Evolutionary conservation across 2,797 vertebrate genomes (phyloP), one percentile per base, ranked within the genome.

Genomic region (Acanthiza pusilla): DNA sequence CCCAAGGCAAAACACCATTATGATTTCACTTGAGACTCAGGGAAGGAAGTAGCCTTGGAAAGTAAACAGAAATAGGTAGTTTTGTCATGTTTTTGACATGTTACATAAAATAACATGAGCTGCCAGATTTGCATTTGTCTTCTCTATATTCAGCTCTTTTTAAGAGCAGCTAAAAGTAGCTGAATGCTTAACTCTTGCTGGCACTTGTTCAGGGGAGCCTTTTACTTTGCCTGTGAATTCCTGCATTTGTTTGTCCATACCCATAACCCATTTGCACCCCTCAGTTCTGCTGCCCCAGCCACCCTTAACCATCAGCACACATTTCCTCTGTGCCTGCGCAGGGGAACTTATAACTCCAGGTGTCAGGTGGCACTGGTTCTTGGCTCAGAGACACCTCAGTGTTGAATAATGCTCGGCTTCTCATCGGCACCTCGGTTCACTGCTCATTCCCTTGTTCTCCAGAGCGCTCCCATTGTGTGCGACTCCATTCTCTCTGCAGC

Each of bases 191-290:
- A 11, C 63, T 20, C 1, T 10, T 67, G 27, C 79, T 63, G 65
- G 32, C 12, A 4, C 15, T 43, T 62, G 13, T 40, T 73, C 7
- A 2, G 25, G 10, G 10, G 6, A 3, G n/a, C 23, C n/a, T 68
- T 86, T 34, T 7, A 5, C 36, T 45, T 55, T 40, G 4, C 11
- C 16, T 13, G 3, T 17, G 23, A 30, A 2, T 67, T 91, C 32
- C 13, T n/a, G 22, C 27, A 3, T 55, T 36, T 50, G 30, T 60
- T 60, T 73, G 36, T 62, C 74, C 15, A 0, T 9, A 2, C 13
- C 18, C 5, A 13, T 58, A 36, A 48, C 17, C 27, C 8, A 18
- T 36, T 7, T 17, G 14, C 12, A 13, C 9, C 1, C 6, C 0
- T 21, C 1, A 0, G 16, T 17, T 73, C 54, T 1, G 1, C 61